Conservation (phyloP, 2,888 invertebrate genomes). For the Clivina fossor region DNA sequence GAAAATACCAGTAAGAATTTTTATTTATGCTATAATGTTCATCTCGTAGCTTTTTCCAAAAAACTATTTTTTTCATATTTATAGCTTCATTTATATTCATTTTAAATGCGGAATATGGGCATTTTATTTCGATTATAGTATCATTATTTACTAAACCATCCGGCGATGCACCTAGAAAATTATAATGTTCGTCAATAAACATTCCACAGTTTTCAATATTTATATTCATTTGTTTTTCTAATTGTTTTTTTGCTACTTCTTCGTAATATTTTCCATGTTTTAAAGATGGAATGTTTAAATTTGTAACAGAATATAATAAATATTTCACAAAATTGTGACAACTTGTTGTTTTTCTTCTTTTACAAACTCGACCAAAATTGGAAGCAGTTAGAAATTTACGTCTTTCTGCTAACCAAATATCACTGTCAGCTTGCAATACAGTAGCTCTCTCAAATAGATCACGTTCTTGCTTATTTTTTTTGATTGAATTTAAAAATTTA, state of each 20-base stretch:
- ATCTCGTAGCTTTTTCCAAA: too few species aligned
- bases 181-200: conserved; percentile 1
- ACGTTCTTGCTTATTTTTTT: background rate
- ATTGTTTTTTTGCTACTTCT: background rate
- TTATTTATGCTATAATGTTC: too few species aligned
- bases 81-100: conserved; percentile 1
- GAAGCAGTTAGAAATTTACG: conserved; percentile 9
- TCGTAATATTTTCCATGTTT: background rate
- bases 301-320: background rate
- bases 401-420: background rate
- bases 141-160: too few species aligned
- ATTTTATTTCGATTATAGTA: conserved; percentile 3
- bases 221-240: conserved; percentile 1
- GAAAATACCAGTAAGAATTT: too few species aligned
- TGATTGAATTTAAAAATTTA: background rate
- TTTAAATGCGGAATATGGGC: background rate
- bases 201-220: background rate
- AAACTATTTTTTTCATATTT: conserved; percentile 1
- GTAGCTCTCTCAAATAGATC: background rate
- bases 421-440: background rate
- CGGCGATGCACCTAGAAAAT: conserved; percentile 5
- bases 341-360: conserved; percentile 1
- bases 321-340: background rate
- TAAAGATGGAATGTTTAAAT: background rate
- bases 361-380: conserved; percentile 3